These are phyloP conservation scores for Microtus richardsoni DNA, from an alignment of 2,113 vertebrate genomes.

Conservation along the genomic window DNA sequence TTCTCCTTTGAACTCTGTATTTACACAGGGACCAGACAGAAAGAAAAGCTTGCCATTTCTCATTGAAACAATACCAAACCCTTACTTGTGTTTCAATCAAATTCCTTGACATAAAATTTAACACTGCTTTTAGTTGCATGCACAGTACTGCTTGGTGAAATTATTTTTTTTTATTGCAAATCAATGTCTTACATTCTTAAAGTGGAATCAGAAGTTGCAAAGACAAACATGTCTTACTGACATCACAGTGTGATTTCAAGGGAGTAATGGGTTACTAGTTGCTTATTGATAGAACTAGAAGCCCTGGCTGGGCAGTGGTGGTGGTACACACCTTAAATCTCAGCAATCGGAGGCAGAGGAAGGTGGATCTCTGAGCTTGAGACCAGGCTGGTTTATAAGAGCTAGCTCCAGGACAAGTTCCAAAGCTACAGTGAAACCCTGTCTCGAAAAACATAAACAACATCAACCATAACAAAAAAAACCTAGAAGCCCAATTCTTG, in stretches of 20 bases:
- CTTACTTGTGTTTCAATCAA: neutral
- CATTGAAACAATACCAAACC: neutral
- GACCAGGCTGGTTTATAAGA: too few relatives aligned
- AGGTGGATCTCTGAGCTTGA: too few relatives aligned
- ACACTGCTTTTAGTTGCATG: neutral
- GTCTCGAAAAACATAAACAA: too few relatives aligned
- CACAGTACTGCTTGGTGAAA: neutral
- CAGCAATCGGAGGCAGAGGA: too few relatives aligned
- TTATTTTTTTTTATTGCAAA: neutral
- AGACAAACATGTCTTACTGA: neutral
- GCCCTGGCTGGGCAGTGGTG: neutral
- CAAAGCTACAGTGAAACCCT: too few relatives aligned
- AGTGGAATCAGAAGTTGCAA: neutral
- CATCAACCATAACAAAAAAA: too few relatives aligned
- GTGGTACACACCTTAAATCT: too few relatives aligned
- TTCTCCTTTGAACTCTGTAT: neutral
- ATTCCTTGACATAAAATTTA: conserved; percentile 10
- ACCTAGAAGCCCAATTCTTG: too few relatives aligned
- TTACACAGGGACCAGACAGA: neutral
- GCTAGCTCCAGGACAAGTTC: too few relatives aligned
- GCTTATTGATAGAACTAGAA: neutral
- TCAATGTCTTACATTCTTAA: conserved; percentile 43
- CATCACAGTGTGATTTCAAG: neutral
- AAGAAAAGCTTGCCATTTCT: neutral
- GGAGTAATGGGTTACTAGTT: neutral